Conservation (phyloP, 2,888 invertebrate species). For the Mechanitis mazaeus region DNA sequence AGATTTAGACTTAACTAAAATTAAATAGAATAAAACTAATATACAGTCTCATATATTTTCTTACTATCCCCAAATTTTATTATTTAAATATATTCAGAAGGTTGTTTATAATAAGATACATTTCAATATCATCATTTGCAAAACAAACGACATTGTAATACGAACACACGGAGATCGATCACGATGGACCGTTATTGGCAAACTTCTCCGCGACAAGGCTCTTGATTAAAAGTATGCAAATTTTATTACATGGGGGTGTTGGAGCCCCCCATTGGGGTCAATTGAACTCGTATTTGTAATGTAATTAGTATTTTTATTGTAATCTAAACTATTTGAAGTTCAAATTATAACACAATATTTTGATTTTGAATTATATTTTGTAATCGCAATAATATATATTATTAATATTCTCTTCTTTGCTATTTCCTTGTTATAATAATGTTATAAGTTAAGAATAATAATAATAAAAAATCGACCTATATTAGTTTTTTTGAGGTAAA, state of each 20-base stretch:
- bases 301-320: slow-evolving; percentile 37
- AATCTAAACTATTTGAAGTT: slow-evolving; percentile 13
- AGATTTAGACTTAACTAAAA: too few species aligned
- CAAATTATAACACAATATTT: not conserved
- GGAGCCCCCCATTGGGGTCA: slow-evolving; percentile 43
- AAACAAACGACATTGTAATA: slow-evolving; percentile 53
- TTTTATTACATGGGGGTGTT: slow-evolving; percentile 71
- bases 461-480: too few species aligned
- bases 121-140: slow-evolving; percentile 33
- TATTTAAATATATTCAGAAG: too few species aligned
- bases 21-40: too few species aligned
- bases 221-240: slow-evolving; percentile 79
- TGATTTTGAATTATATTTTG: too few species aligned
- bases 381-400: too few species aligned
- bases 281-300: slow-evolving; percentile 40
- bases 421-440: too few species aligned
- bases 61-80: too few species aligned
- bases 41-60: too few species aligned
- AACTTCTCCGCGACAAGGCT: slow-evolving; percentile 77
- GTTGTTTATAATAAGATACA: slow-evolving; percentile 26
- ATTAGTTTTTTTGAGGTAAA: not conserved
- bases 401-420: too few species aligned
- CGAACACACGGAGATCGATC: slow-evolving; percentile 69
- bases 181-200: slow-evolving; percentile 73
- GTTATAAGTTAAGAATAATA: too few species aligned